phyloP scores from a whole-genome alignment of 2,113 vertebrate species.

The Pelobates fuscus region DNA sequence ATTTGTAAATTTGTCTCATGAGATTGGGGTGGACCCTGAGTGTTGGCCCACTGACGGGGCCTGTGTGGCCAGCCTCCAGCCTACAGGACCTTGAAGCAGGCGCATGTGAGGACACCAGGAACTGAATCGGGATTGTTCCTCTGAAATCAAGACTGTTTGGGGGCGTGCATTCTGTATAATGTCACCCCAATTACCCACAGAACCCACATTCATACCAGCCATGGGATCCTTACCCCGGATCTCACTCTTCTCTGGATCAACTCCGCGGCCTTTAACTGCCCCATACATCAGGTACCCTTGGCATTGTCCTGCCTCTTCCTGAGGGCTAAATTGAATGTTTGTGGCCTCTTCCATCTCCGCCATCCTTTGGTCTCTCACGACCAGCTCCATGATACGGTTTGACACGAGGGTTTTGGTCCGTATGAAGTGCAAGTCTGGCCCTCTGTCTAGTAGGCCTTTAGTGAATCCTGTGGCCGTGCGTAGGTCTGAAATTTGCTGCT shows the following conservation, averaged over 20 bases:
- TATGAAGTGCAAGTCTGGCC: constrained; percentile 84
- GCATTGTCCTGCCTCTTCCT: constrained; percentile 74
- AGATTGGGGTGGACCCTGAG: no score
- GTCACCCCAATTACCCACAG: no score
- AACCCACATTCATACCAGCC: background rate
- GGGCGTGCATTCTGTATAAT: no score
- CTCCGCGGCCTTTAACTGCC: constrained; percentile 68
- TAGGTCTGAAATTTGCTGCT: constrained; percentile 82
- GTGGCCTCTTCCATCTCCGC: constrained; percentile 55
- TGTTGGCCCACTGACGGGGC: no score
- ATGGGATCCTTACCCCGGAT: constrained; percentile 63
- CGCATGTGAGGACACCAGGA: no score
- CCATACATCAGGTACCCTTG: constrained; percentile 82
- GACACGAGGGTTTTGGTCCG: constrained; percentile 77
- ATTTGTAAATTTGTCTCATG: no score
- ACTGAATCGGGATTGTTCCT: no score
- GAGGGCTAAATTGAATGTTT: constrained; percentile 75
- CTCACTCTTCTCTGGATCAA: constrained; percentile 79
- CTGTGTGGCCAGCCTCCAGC: no score
- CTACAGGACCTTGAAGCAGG: no score
- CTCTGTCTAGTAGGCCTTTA: constrained; percentile 73
- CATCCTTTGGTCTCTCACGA: constrained; percentile 61
- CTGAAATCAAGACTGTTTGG: no score
- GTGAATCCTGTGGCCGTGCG: constrained; percentile 78
- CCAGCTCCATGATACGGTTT: constrained; percentile 73